phyloP scores from a whole-genome alignment of 2,888 invertebrate species.

The Acrocera orbiculus region DNA sequence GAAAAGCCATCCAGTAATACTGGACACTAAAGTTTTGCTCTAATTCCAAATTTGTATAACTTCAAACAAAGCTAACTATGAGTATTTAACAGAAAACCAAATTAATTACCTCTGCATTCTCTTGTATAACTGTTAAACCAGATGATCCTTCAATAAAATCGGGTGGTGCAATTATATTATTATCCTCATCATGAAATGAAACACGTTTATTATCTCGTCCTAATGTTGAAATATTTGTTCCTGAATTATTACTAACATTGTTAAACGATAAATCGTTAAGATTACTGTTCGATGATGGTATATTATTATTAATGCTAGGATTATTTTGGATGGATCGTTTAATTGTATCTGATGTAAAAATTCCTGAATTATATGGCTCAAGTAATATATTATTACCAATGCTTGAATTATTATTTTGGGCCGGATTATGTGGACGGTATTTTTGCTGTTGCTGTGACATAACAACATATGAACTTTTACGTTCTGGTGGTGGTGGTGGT shows the following conservation, averaged over 20 bases:
- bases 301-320: conserved; percentile 2
- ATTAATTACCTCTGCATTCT: conserved; percentile 68
- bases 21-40: too few relatives aligned
- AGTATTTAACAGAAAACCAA: too few relatives aligned
- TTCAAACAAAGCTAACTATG: too few relatives aligned
- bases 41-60: too few relatives aligned
- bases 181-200: conserved; percentile 53
- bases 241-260: conserved; percentile 2
- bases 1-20: too few relatives aligned
- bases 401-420: background rate
- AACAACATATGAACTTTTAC: conserved; percentile 73
- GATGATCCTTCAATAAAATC: conserved; percentile 24
- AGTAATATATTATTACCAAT: background rate
- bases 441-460: conserved; percentile 49
- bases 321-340: conserved; percentile 1
- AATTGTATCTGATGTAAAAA: background rate
- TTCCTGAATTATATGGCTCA: background rate
- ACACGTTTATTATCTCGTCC: conserved; percentile 42
- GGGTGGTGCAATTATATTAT: conserved; percentile 22
- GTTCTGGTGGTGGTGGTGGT: conserved; percentile 66
- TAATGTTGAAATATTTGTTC: background rate
- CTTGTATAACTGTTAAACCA: conserved; percentile 38
- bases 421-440: conserved; percentile 11
- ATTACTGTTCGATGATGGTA: conserved; percentile 9
- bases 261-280: background rate